Base-by-base conservation (phyloP, 2,113 vertebrate genomes). In the Sisor rabdophorus region DNA sequence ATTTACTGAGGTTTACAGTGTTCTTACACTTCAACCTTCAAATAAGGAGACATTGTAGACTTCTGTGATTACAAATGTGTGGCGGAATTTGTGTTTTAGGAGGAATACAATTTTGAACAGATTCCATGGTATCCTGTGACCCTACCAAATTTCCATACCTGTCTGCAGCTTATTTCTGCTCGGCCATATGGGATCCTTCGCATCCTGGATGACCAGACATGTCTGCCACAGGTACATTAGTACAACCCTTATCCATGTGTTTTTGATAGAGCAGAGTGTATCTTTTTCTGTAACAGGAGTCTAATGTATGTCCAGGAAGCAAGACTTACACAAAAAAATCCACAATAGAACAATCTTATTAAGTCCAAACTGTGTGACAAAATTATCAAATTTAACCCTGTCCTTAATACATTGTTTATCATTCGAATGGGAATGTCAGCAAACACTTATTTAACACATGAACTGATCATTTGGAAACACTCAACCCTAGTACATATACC, bases 201-300 rank as follows among this genome's bases (percentile, higher is more conserved):
- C 20, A 94, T 96, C 81, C 88, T 98, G 77, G 92, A 97, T 15
- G 93, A 97, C 76, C 95, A 98, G 85, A 96, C 94, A 9, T 86
- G 88, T 82, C 89, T 97, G 56, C 72, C 93, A 17, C 95, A 98
- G 93, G 96, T 95, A 73, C 88, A 19, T 20, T 65, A 32, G 32
- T 36, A 36, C 9, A 40, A 17, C 2, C 32, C 22, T 24, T 22
- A 24, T 40, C 28, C 10, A 12, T n/a, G 15, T 28, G 44, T 24
- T 60, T 40, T 28, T 68, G 13, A 15, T 5, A 11, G 4, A 26
- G 20, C 3, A 24, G n/a, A 26, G 32, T 56, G 22, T 55, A 28
- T 16, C 1, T 17, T 32, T 22, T 40, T 47, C 20, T 47, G 10
- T 13, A 8, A 6, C 11, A 17, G 16, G 24, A 19, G 71, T 75